A percentile compares a stretch with the other conserved stretches of the same genome.
These are phyloP conservation scores for Acronicta leporina DNA, from an alignment of 2,888 invertebrate genomes.

Conservation along the genomic window DNA sequence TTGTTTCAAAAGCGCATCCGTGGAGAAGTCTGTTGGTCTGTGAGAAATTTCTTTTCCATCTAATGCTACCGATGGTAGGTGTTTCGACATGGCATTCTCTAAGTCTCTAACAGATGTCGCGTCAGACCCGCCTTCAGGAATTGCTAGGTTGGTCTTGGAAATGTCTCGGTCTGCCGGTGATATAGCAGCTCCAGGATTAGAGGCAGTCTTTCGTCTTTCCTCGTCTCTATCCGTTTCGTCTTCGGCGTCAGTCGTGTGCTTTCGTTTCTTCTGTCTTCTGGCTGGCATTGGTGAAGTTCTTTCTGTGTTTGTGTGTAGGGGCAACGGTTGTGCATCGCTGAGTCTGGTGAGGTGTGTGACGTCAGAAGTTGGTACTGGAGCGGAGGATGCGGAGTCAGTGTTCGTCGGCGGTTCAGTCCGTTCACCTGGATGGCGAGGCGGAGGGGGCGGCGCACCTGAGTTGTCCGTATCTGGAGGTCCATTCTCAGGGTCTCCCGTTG, in stretches of 20 bases:
- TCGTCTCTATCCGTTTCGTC: slow-evolving; percentile 83
- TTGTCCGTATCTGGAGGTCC: slow-evolving; percentile 96
- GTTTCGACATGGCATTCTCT: slow-evolving; percentile 99
- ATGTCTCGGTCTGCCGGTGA: slow-evolving; percentile 83
- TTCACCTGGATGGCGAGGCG: slow-evolving; percentile 77
- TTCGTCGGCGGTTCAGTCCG: slow-evolving; percentile 80
- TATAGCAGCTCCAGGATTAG: slow-evolving; percentile 80
- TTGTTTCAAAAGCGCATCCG: slow-evolving; percentile 94
- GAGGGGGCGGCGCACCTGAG: slow-evolving; percentile 78
- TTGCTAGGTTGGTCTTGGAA: slow-evolving; percentile 77
- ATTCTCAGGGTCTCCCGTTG: slow-evolving; percentile 94
- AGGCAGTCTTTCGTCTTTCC: slow-evolving; percentile 81
- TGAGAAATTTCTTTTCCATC: slow-evolving; percentile 89
- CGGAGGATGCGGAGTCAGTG: slow-evolving; percentile 79
- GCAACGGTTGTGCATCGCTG: slow-evolving; percentile 80
- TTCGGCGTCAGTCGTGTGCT: slow-evolving; percentile 82
- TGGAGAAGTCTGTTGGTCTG: slow-evolving; percentile 95
- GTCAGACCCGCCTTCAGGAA: slow-evolving; percentile 80
- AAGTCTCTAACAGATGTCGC: slow-evolving; percentile 95
- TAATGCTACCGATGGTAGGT: slow-evolving; percentile 91
- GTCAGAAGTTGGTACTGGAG: slow-evolving; percentile 80
- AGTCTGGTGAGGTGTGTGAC: slow-evolving; percentile 84
- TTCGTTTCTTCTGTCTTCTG: slow-evolving; percentile 89
- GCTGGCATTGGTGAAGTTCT: slow-evolving; percentile 90
- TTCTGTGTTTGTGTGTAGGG: slow-evolving; percentile 79